phyloP scores from a whole-genome alignment of 2,113 vertebrate species.

The Myocastor coypus region DNA sequence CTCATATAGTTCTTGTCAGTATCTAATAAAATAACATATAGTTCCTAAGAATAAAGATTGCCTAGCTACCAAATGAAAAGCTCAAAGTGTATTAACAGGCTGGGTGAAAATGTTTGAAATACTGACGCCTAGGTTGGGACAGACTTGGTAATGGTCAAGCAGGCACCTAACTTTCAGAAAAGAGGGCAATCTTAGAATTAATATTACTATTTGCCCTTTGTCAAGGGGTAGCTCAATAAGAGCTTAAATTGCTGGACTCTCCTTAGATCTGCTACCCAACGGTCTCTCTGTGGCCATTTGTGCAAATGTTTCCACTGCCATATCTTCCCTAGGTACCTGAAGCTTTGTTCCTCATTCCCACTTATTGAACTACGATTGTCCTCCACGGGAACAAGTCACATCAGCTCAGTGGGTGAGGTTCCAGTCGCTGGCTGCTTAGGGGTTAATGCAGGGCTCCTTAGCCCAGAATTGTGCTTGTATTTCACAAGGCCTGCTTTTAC shows the following conservation, averaged over 20 bases:
- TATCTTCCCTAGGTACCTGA: conserved; percentile 16
- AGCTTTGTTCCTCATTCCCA: not conserved
- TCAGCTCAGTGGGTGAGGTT: conserved; percentile 24
- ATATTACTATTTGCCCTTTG: conserved; percentile 3
- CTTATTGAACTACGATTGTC: conserved; percentile 4
- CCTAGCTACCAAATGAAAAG: conserved; percentile 39
- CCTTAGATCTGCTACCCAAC: not conserved
- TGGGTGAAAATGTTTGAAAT: conserved; percentile 7
- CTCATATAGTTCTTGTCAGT: conserved; percentile 61
- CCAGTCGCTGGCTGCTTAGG: not conserved
- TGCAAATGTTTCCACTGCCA: not conserved
- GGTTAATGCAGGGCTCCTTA: not conserved
- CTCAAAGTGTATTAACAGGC: conserved; percentile 25
- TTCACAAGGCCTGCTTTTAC: conserved; percentile 54
- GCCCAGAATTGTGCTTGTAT: conserved; percentile 52
- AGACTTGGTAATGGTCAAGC: conserved; percentile 21
- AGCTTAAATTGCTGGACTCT: not conserved
- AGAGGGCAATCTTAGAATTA: not conserved
- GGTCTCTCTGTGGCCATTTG: not conserved
- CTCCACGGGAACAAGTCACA: not conserved
- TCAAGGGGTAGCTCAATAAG: not conserved
- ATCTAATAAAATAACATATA: conserved; percentile 65
- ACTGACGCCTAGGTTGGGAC: not conserved
- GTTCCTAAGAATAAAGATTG: conserved; percentile 45
- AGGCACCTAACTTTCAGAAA: conserved; percentile 19